Base-by-base conservation (phyloP, 37 sponge, comb jelly and placozoan species). In the Amphimedon queenslandica region DNA sequence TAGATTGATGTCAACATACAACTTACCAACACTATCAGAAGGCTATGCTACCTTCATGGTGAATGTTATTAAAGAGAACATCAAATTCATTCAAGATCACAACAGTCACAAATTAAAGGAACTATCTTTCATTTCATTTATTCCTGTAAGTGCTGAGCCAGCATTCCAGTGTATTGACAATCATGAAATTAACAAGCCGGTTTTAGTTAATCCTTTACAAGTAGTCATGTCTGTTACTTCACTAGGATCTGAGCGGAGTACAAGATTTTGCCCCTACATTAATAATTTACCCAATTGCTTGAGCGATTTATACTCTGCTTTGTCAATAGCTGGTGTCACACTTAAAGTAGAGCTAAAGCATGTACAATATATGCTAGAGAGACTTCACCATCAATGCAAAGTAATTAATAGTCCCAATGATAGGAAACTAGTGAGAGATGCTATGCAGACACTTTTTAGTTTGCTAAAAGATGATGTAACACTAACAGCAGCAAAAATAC, bases 141-240 rank as follows among this genome's bases (percentile, higher is more conserved):
- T 80, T 41, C 80, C 80, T 25, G 80, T 80, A 1, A 5, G 16
- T 51, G 51, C 51, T 18, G n/a, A n/a, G n/a, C n/a, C n/a, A n/a
- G n/a, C n/a, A n/a, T n/a, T n/a, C n/a, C n/a, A n/a, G n/a, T n/a
- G n/a, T 60, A n/a, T n/a, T n/a, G 23, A n/a, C n/a, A n/a, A n/a
- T n/a, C n/a, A 13, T 31, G 40, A 36, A 47, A 24, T 41, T 1
- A 47, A 28, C 24, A 43, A 58, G 3, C 31, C 24, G n/a, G 78
- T 77, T 8, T 75, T 85, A 8, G 86, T 85, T 2, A 74, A 68
- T 25, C 80, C 86, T 27, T 10, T 6, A 16, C 77, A 63, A 28
- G 86, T 79, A 25, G 28, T 85, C 51, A 18, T 8, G 51, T 47
- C 51, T 18, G 13, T 47, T 8, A n/a, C n/a, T n/a, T n/a, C n/a